These are phyloP conservation scores for Halichondria panicea DNA, from an alignment of 37 sponge, comb jelly and placozoan genomes.

Conservation along the genomic window DNA sequence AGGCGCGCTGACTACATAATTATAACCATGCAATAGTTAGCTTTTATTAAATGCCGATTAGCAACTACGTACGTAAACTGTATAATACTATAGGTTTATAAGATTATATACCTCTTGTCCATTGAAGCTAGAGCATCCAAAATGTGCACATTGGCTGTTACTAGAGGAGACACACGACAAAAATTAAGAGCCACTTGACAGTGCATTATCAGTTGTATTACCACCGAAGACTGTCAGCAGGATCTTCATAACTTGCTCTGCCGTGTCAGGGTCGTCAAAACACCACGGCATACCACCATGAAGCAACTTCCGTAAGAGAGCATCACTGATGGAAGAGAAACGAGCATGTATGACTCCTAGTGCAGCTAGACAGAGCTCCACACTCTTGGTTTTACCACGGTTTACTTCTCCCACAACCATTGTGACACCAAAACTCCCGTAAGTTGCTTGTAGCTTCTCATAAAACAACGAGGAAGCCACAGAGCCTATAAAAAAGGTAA, in stretches of 20 bases:
- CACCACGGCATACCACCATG: conserved; percentile 21
- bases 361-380: conserved; percentile 2
- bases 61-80: too few relatives aligned
- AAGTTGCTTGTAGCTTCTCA: background rate
- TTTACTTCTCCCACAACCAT: background rate
- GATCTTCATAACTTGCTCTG: conserved; percentile 1
- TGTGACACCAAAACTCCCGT: conserved; percentile 12
- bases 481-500: background rate
- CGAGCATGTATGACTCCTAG: background rate
- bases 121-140: conserved; percentile 7
- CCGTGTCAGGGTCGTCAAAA: conserved; percentile 10
- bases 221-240: conserved; percentile 2
- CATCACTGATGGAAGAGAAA: background rate
- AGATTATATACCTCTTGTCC: conserved; percentile 9
- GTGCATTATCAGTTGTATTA: background rate
- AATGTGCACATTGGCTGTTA: background rate
- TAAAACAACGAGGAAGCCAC: background rate
- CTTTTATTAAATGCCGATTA: too few relatives aligned
- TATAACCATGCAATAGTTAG: too few relatives aligned
- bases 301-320: background rate
- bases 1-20: too few relatives aligned
- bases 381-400: conserved; percentile 17
- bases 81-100: background rate
- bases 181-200: background rate
- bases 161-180: background rate